A percentile compares a stretch with the other conserved stretches of the same genome.
phyloP scores from a whole-genome alignment of 1,140 invertebrate genomes.

The Ectropis grisescens region DNA sequence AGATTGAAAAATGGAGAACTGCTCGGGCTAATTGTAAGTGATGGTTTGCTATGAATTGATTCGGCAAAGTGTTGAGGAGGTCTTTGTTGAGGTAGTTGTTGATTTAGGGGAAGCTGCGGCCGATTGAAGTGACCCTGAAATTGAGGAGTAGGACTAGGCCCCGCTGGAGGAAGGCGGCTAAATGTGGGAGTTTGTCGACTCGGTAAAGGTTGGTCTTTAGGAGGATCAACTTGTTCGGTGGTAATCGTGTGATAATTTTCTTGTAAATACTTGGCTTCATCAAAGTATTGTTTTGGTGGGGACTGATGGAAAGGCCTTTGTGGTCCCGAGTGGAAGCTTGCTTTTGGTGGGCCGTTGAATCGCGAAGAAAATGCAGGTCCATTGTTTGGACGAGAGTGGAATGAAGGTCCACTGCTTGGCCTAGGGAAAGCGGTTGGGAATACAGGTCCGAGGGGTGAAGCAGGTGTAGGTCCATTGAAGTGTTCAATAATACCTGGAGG shows the following conservation, averaged over 20 bases:
- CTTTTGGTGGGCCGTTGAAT: conserved; percentile 40
- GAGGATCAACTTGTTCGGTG: conserved; percentile 57
- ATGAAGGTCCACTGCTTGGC: conserved; percentile 32
- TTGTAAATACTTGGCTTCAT: conserved; percentile 67
- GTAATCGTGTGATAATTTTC: conserved; percentile 70
- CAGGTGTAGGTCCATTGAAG: conserved; percentile 33
- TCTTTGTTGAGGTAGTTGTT: conserved; percentile 48
- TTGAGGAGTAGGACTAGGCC: conserved; percentile 36
- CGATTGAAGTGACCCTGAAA: conserved; percentile 39
- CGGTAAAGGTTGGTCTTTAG: conserved; percentile 45
- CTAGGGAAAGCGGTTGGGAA: conserved; percentile 33
- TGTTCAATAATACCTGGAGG: conserved; percentile 30
- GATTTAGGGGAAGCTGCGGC: conserved; percentile 42
- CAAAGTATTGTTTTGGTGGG: conserved; percentile 45
- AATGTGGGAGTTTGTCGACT: conserved; percentile 43
- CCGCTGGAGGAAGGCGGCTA: conserved; percentile 33
- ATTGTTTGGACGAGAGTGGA: conserved; percentile 34
- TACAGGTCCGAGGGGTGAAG: conserved; percentile 32
- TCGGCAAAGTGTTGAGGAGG: conserved; percentile 41
- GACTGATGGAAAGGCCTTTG: conserved; percentile 57
- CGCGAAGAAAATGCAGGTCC: conserved; percentile 33
- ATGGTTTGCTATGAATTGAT: conserved; percentile 42
- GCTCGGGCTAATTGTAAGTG: conserved; percentile 29
- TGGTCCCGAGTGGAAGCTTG: conserved; percentile 48
- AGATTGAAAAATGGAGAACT: conserved; percentile 58